Evolutionary conservation across 1,140 invertebrate species (phyloP).

Genomic region (Maniola jurtina): DNA sequence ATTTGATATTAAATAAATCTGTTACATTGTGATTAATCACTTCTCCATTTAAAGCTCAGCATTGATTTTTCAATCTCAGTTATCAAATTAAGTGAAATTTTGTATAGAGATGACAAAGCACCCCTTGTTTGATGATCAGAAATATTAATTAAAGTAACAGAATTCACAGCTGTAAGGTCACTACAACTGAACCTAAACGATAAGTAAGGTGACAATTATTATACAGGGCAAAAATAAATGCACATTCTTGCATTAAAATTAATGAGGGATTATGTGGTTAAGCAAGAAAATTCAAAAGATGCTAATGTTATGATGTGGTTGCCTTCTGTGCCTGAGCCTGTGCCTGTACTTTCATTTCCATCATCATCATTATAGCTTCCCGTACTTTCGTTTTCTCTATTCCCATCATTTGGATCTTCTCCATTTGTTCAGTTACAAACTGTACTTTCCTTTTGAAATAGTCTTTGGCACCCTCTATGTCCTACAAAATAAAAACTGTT

Average conservation of each 20-base stretch:
- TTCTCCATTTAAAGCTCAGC: no score
- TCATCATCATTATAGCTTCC: slow-evolving; percentile 86
- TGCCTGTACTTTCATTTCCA: slow-evolving; percentile 83
- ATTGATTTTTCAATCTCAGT: no score
- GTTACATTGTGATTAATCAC: no score
- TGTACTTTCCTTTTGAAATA: slow-evolving; percentile 95
- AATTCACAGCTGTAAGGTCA: no score
- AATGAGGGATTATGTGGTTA: slow-evolving; percentile 23
- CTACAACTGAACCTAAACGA: not conserved
- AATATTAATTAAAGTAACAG: no score
- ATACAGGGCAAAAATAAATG: slow-evolving; percentile 18
- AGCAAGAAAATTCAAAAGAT: slow-evolving; percentile 20
- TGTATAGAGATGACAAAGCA: no score
- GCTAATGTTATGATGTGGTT: slow-evolving; percentile 61
- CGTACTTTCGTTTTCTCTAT: slow-evolving; percentile 92
- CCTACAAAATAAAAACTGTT: slow-evolving; percentile 74
- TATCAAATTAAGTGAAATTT: no score
- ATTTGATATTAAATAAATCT: no score
- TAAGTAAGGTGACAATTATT: not conserved
- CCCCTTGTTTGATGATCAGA: no score
- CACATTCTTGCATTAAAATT: slow-evolving; percentile 13
- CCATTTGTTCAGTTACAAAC: slow-evolving; percentile 96
- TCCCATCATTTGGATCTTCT: slow-evolving; percentile 92
- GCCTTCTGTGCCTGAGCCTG: slow-evolving; percentile 60
- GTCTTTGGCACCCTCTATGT: slow-evolving; percentile 89